Evolutionary conservation across 1,140 invertebrate species (phyloP), one percentile per base, ranked within the genome.

Genomic region (Nasonia vitripennis): DNA sequence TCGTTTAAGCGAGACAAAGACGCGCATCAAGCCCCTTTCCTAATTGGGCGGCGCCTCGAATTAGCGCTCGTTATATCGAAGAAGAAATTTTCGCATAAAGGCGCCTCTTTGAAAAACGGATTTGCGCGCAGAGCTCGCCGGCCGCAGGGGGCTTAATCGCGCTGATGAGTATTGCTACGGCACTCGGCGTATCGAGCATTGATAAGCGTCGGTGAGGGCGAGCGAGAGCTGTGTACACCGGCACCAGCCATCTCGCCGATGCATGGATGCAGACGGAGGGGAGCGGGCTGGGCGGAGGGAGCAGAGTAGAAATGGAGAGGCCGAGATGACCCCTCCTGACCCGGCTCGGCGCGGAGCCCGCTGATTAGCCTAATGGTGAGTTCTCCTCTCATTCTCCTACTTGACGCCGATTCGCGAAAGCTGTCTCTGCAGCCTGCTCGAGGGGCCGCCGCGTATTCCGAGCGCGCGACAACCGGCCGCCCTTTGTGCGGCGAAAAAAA

Each of bases 351-450:
- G 88, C 87, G 89, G 90, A 90, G 90, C 89, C 91, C 87, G 89
- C 90, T 92, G 90, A 92, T 92, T 93, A 93, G 91, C 91, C 90
- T 93, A 92, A 93, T 93, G 91, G 91, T 91, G 90, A 91, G 89
- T 89, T 87, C 90, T 91, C 88, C 89, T 90, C 89, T 91, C 91
- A 87, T 90, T 91, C 89, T 91, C 80, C 88, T 91, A 92, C 91
- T 93, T 91, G 91, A 91, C 89, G 92, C 91, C 91, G 92, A 90
- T 91, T 91, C 87, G 89, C 88, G 86, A 68, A 55, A 90, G 86
- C 85, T 17, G 55, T 20, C 17, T 62, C 55, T 17, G 14, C 6
- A 4, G 5, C 55, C 55, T 5, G 55, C 6, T 55, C 11, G 2
- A 55, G 51, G 51, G 51, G 12, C 4, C 51, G 51, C 17, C 55